Base-by-base conservation (phyloP, 2,797 vertebrate species). In the Falco peregrinus region DNA sequence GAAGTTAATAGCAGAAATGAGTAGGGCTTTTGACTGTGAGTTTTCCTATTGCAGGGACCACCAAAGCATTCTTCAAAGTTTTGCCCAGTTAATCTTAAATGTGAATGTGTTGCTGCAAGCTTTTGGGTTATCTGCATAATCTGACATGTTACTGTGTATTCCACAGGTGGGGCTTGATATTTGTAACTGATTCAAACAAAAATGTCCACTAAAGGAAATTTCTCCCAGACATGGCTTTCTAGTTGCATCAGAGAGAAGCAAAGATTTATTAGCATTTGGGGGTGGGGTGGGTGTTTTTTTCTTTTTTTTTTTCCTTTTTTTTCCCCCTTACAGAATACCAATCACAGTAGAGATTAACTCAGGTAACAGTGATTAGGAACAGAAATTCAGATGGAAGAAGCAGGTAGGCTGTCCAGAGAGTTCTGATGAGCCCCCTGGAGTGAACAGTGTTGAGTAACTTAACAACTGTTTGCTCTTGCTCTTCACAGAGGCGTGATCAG, bases 211-310 rank as follows among this genome's bases (percentile, higher is more conserved):
- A 19, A 75, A 92, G 45, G n/a, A 68, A 84, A 54, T 45, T 31
- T 54, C 33, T 87, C 33, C 16, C 60, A 95, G 60, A 41, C 90
- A 11, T 4, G 11, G 35, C 25, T 89, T 87, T 87, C 37, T 83
- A 82, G 26, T 84, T 96, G 91, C 94, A 92, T 85, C 74, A 92
- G 64, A 90, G 47, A 96, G 56, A 97, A 94, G 67, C 89, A 77
- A 87, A 97, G 95, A 31, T 97, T 96, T 97, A 97, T 97, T 96
- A 75, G 68, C 26, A 25, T 59, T 76, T 35, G 26, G 10, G 60
- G 37, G 37, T 37, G 10, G 16, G 10, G 13, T 43, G 41, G 41
- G 15, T 43, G 41, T 43, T 43, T 43, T 5, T 53, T 22, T 37
- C 29, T 48, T 50, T 37, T 26, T 28, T 45, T 17, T 5, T 13